phyloP scores from a whole-genome alignment of 1,140 invertebrate species.

The Matsumurasca onukii region DNA sequence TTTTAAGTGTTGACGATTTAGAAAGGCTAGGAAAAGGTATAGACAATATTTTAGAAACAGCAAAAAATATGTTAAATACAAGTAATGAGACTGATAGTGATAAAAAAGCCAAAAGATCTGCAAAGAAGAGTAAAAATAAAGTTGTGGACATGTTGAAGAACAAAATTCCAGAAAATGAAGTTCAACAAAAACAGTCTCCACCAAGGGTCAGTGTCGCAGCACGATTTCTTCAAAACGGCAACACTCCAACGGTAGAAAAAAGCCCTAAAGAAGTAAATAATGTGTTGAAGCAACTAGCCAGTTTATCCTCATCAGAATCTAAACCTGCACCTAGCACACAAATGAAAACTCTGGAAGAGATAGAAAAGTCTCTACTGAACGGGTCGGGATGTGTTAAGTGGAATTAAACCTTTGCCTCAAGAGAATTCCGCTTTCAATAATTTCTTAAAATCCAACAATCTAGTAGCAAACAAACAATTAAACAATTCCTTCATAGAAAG shows the following conservation, averaged over 20 bases:
- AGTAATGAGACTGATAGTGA: neutral
- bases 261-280: slow-evolving; percentile 7
- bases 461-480: no score
- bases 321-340: neutral
- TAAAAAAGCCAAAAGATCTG: neutral
- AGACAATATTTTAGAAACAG: neutral
- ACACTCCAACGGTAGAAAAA: neutral
- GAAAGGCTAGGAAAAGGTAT: neutral
- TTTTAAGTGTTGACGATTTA: neutral
- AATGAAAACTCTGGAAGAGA: slow-evolving; percentile 20
- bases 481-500: no score
- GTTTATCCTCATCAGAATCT: neutral
- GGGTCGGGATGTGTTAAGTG: neutral
- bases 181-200: neutral
- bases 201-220: neutral
- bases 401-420: slow-evolving; percentile 10
- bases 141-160: slow-evolving; percentile 13
- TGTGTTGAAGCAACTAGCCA: neutral
- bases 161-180: neutral
- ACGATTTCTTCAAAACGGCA: slow-evolving; percentile 8
- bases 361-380: slow-evolving; percentile 8
- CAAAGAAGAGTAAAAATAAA: slow-evolving; percentile 7
- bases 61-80: neutral
- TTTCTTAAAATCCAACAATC: no score
- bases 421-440: neutral